Evolutionary conservation across 2,888 invertebrate genomes (phyloP), one percentile per base, ranked within the genome.

Genomic region (Cabera pusaria): DNA sequence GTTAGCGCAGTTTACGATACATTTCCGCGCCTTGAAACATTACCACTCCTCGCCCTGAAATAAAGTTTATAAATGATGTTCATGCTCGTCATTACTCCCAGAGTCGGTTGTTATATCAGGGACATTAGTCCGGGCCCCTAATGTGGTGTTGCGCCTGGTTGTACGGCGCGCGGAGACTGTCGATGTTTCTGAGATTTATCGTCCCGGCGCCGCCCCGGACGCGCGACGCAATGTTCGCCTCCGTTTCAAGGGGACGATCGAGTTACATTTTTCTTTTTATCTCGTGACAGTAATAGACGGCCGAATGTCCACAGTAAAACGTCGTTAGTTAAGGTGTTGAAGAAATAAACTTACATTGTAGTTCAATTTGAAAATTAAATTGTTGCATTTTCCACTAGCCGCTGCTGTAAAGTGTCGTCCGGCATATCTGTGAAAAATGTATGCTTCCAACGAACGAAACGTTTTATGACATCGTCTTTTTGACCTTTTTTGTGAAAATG

Each of bases 181-280:
- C 72, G 70, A 72, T 72, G 72, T 69, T 72, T 58, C 51, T 51
- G 56, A 76, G 74, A 79, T 79, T 79, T 79, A 79, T 78, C 58
- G 72, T 32, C 38, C 49, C 42, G 28, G 52, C 59, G 47, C 68
- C 74, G 65, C 67, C 76, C 57, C 56, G 47, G 48, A 35, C 40
- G 46, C 46, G 49, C 20, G 41, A 46, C 40, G 44, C 52, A 42
- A 36, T 42, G 52, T 44, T 36, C 49, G 45, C 46, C 62, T 67
- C 64, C 64, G 64, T 70, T 74, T 64, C 52, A 52, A 64, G 61
- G 59, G 64, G 62, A 62, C 66, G 61, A 68, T 63, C 56, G 56
- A 57, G 56, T 67, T 60, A 62, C 51, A 66, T 72, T 71, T 71
- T 65, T 70, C 56, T 72, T 72, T 71, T 65, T 65, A 56, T 54